Evolutionary conservation across 2,113 vertebrate species (phyloP).

Genomic region (Toxostoma redivivum): DNA sequence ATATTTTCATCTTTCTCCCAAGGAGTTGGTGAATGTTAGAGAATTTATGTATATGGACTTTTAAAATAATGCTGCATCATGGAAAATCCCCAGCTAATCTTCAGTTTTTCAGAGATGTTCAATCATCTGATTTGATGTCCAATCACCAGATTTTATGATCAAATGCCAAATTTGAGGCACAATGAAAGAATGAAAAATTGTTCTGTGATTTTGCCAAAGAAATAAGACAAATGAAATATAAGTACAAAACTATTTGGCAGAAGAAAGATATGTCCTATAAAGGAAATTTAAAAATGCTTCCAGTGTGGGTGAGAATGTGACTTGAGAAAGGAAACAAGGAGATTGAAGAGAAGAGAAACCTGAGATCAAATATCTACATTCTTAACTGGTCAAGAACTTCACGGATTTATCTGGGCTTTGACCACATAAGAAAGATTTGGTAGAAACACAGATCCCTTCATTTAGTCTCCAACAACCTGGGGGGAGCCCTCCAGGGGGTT

Average conservation of each 20-base stretch:
- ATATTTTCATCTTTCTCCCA: accelerated
- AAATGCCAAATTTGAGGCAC: neutral
- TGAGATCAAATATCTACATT: neutral
- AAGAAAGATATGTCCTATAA: neutral
- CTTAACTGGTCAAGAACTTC: neutral
- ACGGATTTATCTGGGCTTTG: neutral
- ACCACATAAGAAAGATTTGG: neutral
- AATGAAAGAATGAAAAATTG: neutral
- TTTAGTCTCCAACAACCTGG: neutral
- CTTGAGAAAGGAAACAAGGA: neutral
- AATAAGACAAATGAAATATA: neutral
- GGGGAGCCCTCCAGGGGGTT: neutral
- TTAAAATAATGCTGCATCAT: neutral
- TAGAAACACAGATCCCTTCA: neutral
- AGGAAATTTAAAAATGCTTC: neutral
- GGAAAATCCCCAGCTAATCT: neutral
- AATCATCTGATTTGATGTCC: neutral
- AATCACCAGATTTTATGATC: neutral
- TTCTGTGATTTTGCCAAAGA: neutral
- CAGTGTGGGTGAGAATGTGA: neutral
- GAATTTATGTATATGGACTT: neutral
- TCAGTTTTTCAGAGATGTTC: neutral
- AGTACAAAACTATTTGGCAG: neutral
- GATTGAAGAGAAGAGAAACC: neutral
- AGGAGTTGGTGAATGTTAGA: neutral